Percentiles rank a stretch among this genome's conserved stretches.
These are phyloP conservation scores for Drosophila sp. DNA, from an alignment of 1,140 invertebrate genomes.

Conservation along the genomic window DNA sequence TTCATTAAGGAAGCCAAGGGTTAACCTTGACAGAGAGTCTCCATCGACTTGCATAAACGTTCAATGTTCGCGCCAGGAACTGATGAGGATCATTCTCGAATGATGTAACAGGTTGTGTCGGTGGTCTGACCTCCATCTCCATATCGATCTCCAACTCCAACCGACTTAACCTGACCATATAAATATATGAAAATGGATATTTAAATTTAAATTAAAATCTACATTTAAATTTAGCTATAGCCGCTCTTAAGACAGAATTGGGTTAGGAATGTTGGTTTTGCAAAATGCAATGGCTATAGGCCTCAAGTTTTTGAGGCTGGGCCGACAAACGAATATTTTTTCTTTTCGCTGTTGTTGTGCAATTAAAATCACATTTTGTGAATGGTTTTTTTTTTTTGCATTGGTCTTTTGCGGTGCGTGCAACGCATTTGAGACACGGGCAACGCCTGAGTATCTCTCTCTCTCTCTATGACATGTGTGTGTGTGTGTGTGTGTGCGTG, in stretches of 20 bases:
- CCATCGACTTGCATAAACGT: no score
- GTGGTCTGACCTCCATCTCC: conserved; percentile 12
- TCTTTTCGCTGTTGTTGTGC: conserved; percentile 61
- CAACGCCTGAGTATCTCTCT: conserved; percentile 11
- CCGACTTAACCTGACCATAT: not conserved
- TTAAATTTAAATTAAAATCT: conserved; percentile 2
- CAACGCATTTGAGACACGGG: conserved; percentile 38
- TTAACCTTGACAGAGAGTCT: conserved; percentile 69
- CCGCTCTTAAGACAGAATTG: conserved; percentile 63
- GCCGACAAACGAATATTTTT: conserved; percentile 26
- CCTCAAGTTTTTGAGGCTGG: conserved; percentile 51
- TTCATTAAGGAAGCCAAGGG: conserved; percentile 73
- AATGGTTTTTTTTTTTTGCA: conserved; percentile 17
- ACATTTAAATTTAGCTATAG: conserved; percentile 2
- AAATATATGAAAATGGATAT: conserved; percentile 3
- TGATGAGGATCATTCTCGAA: conserved; percentile 13
- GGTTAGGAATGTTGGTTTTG: conserved; percentile 61
- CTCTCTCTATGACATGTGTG: not conserved
- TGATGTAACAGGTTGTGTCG: conserved; percentile 51
- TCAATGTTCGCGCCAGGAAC: conserved; percentile 42
- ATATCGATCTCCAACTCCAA: no score
- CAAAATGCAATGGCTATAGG: conserved; percentile 7
- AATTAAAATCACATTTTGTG: conserved; percentile 77
- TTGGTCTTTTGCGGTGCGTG: conserved; percentile 53
- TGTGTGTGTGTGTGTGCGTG: conserved; percentile 43